Evolutionary conservation across 2,888 invertebrate species (phyloP), one percentile per base, ranked within the genome.

Genomic region (Lissocephala sabroskyi): DNA sequence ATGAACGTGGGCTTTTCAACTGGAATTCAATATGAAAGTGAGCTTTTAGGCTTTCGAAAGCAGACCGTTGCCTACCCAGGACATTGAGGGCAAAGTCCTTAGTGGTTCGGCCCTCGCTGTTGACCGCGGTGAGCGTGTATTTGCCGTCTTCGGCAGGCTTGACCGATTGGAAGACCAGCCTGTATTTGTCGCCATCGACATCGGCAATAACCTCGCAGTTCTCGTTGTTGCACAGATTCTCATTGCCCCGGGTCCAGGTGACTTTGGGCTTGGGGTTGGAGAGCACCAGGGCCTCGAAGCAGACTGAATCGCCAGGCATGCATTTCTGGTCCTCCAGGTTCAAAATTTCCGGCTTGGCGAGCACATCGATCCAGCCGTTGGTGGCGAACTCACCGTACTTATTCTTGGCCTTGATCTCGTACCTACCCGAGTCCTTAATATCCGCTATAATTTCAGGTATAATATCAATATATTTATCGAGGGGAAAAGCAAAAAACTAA

Each of bases 221-320:
- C 41, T 85, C 85, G 33, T 83, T 82, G 46, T 85, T 85, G 59
- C 82, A 81, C 1, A 85, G 70, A 51, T 85, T 85, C 50, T 83
- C 83, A 50, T 80, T 82, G 11, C 81, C 82, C 6, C 82, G 70
- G 0, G 82, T 83, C 96, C 97, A 98, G 65, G 92, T 89, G 1
- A 98, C 89, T 61, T 92, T 92, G 1, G 98, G 95, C 58, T 91
- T 89, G 0, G 98, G 98, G 84, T 95, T 95, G 17, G 97, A 96
- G 66, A 91, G 90, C 1, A 98, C 90, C 33, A 91, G 88, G 28
- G 92, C 93, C 65, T 92, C 89, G 81, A 98, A 91, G 54, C 89
- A 89, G 17, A 92, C 90, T 19, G 91, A 88, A 68, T 94, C 92
- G 45, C 90, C 93, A 1, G 95, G 94, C 51, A 90, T 88, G 1